Conservation (phyloP, 2,888 invertebrate genomes). For the Myopa tessellatipennis region DNA sequence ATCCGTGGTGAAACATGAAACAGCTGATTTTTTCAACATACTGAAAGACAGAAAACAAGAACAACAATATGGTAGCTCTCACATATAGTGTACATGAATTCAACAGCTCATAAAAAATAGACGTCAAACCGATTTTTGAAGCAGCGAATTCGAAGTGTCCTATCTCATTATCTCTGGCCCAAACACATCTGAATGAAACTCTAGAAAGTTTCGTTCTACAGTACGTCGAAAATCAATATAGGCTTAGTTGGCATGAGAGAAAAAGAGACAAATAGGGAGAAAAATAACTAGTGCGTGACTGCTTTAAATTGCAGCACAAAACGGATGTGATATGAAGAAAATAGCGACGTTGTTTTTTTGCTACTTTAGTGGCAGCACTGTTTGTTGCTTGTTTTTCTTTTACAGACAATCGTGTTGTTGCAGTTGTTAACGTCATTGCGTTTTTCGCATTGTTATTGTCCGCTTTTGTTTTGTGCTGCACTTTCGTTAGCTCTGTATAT, state of each 20-base stretch:
- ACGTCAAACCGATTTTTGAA: no score
- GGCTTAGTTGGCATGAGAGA: background rate
- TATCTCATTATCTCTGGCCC: no score
- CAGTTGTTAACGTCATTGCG: conserved; percentile 13
- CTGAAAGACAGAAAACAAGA: no score
- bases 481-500: conserved; percentile 34
- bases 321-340: background rate
- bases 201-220: background rate
- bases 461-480: conserved; percentile 24
- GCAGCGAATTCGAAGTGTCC: no score
- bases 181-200: conserved; percentile 23
- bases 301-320: conserved; percentile 8
- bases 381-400: background rate
- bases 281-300: background rate
- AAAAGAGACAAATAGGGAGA: conserved; percentile 17
- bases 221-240: conserved; percentile 12
- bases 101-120: no score
- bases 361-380: conserved; percentile 20
- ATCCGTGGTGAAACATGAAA: no score
- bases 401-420: background rate
- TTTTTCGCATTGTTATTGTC: conserved; percentile 4
- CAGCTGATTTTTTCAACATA: no score
- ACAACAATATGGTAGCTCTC: no score
- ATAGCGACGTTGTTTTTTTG: background rate
- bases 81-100: no score